phyloP scores from a whole-genome alignment of 2,113 vertebrate genomes.

The Scopus umbretta region DNA sequence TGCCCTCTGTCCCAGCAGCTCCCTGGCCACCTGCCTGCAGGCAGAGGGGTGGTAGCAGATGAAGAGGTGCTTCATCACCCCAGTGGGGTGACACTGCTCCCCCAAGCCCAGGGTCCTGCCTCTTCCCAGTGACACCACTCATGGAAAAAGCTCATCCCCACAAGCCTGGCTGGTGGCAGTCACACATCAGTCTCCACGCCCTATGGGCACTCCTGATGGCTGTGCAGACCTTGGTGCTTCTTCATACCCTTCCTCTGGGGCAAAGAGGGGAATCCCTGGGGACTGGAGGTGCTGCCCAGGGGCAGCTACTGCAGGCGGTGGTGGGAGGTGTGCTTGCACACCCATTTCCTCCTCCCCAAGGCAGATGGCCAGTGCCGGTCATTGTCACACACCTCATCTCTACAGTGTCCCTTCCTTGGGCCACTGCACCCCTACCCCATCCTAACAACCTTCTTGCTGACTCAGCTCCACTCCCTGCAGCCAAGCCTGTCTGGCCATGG shows the following conservation, averaged over 20 bases:
- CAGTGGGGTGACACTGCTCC: fast-evolving
- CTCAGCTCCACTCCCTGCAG: neutral
- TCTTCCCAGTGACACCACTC: neutral
- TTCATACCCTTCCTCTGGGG: neutral
- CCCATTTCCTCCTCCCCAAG: neutral
- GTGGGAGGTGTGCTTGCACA: no score
- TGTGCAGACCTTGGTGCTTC: fast-evolving
- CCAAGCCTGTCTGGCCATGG: neutral
- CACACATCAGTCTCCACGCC: neutral
- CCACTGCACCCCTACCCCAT: neutral
- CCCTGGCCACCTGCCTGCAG: conserved; percentile 64
- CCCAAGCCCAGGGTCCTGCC: neutral
- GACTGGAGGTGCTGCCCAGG: neutral
- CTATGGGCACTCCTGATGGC: neutral
- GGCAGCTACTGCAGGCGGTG: neutral
- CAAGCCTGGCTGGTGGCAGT: neutral
- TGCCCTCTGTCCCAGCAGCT: neutral
- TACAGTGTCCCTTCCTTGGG: neutral
- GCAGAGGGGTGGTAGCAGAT: conserved; percentile 69
- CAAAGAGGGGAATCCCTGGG: no score
- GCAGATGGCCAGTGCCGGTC: neutral
- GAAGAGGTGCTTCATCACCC: conserved; percentile 53
- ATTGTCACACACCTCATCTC: neutral
- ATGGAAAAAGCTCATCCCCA: neutral
- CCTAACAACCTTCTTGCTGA: fast-evolving